phyloP scores from a whole-genome alignment of 2,888 invertebrate genomes.

The Lepidonotus clava region DNA sequence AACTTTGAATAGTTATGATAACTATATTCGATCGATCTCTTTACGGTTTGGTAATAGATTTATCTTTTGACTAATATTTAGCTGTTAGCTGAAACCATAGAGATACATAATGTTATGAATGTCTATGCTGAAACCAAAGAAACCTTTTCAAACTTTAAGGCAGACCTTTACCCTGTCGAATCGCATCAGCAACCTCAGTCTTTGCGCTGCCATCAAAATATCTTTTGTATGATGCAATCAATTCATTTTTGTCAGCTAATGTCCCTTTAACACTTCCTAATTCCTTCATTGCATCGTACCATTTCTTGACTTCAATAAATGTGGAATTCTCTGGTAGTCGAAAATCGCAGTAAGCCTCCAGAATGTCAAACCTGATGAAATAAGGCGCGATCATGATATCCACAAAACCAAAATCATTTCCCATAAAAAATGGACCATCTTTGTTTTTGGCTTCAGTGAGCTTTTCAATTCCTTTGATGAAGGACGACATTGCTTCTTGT shows the following conservation, averaged over 20 bases:
- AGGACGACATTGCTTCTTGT: conserved; percentile 61
- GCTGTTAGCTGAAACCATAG: background rate
- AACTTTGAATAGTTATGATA: too few species aligned
- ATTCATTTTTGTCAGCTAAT: conserved; percentile 10
- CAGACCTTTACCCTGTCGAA: conserved; percentile 61
- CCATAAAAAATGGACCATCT: conserved; percentile 67
- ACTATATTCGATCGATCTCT: too few species aligned
- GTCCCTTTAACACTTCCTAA: conserved; percentile 55
- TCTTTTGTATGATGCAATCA: conserved; percentile 59
- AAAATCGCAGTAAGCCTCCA: conserved; percentile 67
- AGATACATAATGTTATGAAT: background rate
- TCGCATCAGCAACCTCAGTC: conserved; percentile 65
- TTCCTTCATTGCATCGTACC: conserved; percentile 62
- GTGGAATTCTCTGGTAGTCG: conserved; percentile 63
- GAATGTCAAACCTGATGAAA: conserved; percentile 61
- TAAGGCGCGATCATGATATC: conserved; percentile 70
- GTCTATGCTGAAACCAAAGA: background rate
- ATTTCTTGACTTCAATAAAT: conserved; percentile 61
- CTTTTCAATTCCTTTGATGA: conserved; percentile 63
- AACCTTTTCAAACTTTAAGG: too few species aligned
- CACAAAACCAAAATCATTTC: conserved; percentile 67
- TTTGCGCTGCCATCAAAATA: conserved; percentile 63
- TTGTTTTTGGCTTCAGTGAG: conserved; percentile 63
- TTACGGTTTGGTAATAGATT: too few species aligned
- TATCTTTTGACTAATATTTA: too few species aligned